Evolutionary conservation across 2,888 invertebrate species (phyloP), one percentile per base, ranked within the genome.

Genomic region (Erpobdella octoculata): DNA sequence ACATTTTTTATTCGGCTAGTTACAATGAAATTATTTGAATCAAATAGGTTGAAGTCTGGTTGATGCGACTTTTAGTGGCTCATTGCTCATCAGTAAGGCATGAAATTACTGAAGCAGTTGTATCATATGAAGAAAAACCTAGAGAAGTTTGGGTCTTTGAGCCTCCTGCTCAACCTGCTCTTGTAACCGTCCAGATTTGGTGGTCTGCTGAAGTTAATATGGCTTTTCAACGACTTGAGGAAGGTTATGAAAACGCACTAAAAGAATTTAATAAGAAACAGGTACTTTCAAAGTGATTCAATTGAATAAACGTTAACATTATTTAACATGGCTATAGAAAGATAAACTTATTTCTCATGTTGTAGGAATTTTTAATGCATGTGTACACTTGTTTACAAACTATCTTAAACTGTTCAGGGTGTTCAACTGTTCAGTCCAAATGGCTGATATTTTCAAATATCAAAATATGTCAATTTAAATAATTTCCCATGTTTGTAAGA

Each of bases 131-230:
- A 85, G 94, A 95, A 81, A 94, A 94, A 83, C 89, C 93, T 8
- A 86, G 95, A 78, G 95, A 96, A 78, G 91, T 92, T 81, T 96
- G 96, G 95, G 64, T 79, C 31, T 76, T 77, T 66, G 78, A 78
- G 73, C 78, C 75, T 73, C 77, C 78, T 25, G 78, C 78, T 15
- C 78, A 78, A 53, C 77, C 78, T 18, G 92, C 93, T 0, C 86
- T 95, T 38, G 93, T 93, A 80, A 92, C 93, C 4, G 92, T 94
- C 0, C 96, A 96, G 86, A 94, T 96, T 77, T 95, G 93, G 92
- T 96, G 96, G 96, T 91, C 93, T 0, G 91, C 92, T 1, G 94
- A 95, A 84, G 93, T 93, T 0, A 92, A 91, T 80, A 89, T 91
- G 78, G 93, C 93, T 0, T 93, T 94, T 80, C 87, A 89, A 6